A percentile compares a stretch with the other conserved stretches of the same genome.
These are phyloP conservation scores for Zootoca vivipara DNA, from an alignment of 2,113 vertebrate species.

Conservation along the genomic window DNA sequence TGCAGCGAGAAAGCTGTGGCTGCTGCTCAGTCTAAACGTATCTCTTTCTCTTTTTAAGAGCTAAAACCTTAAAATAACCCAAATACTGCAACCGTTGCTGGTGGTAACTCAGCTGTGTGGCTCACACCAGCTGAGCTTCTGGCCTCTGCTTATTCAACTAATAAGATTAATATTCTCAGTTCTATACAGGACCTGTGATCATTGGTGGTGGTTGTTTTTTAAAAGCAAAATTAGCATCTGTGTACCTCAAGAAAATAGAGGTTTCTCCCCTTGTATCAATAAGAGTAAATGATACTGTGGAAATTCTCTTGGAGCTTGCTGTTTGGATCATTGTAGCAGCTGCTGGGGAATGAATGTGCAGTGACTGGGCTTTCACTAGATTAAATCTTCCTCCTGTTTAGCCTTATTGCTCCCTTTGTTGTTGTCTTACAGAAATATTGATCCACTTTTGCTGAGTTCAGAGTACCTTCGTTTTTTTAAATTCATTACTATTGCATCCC, in stretches of 20 bases:
- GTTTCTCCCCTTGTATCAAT: not conserved
- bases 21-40: not conserved
- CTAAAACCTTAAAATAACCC: not conserved
- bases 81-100: not conserved
- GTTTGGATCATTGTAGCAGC: not conserved
- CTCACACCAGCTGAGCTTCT: not conserved
- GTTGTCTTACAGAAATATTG: not conserved
- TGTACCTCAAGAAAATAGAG: not conserved
- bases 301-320: not conserved
- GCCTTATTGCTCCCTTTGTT: not conserved
- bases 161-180: not conserved
- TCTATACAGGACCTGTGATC: not conserved
- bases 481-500: not conserved
- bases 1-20: not conserved
- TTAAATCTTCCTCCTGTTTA: not conserved
- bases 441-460: not conserved
- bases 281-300: not conserved
- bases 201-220: not conserved
- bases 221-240: not conserved
- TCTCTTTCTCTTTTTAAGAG: constrained; percentile 1
- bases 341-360: not conserved
- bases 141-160: not conserved
- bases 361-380: not conserved
- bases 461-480: not conserved
- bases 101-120: not conserved